Conservation (phyloP, 2,113 vertebrate genomes). For the Tachycineta bicolor region DNA sequence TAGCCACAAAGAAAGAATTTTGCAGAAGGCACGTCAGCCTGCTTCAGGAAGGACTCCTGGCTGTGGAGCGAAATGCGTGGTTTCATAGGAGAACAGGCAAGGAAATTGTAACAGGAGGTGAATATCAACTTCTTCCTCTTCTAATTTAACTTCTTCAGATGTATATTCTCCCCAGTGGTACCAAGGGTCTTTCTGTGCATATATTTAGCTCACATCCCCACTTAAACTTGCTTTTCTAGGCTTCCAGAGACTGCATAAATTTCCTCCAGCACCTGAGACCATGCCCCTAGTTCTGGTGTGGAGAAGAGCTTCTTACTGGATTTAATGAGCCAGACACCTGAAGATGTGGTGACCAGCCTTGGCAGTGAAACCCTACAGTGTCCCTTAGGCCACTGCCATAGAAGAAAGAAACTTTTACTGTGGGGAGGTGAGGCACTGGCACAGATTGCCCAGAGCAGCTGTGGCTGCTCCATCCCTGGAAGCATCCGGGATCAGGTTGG, state of each 20-base stretch:
- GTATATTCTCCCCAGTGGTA: background rate
- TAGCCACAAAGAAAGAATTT: background rate
- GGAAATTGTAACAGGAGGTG: background rate
- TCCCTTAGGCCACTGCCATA: background rate
- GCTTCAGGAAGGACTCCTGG: background rate
- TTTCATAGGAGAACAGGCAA: background rate
- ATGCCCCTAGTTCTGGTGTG: background rate
- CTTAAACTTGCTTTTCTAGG: background rate
- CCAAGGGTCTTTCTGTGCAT: background rate
- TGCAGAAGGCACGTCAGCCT: background rate
- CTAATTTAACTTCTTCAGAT: background rate
- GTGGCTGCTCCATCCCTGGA: background rate
- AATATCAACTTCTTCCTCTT: background rate
- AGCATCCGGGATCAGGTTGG: background rate
- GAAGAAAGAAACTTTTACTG: background rate
- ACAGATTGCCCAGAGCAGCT: background rate
- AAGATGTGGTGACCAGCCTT: background rate
- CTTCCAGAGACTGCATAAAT: background rate
- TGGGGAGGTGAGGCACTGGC: background rate
- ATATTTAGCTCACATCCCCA: background rate
- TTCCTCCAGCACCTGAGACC: background rate
- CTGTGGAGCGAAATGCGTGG: background rate
- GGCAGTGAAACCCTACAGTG: background rate
- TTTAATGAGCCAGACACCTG: background rate
- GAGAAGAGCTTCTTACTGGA: background rate